These are phyloP conservation scores for Podiceps cristatus DNA, from an alignment of 2,113 vertebrate genomes.

Conservation along the genomic window DNA sequence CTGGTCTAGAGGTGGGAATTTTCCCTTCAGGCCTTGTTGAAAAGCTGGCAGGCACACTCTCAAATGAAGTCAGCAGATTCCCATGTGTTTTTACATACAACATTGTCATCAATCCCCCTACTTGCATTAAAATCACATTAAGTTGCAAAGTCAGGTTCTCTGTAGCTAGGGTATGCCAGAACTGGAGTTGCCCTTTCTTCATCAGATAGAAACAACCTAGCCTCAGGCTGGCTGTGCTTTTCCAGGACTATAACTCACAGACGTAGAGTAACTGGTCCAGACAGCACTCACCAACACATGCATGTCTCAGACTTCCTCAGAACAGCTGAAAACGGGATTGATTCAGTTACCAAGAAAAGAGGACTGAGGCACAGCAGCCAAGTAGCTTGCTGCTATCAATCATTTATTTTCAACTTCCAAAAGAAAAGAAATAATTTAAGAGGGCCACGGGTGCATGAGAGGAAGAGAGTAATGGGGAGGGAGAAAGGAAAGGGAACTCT, in stretches of 20 bases:
- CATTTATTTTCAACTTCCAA: slow-evolving; percentile 51
- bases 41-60: background rate
- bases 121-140: background rate
- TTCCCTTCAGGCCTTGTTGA: slow-evolving; percentile 1
- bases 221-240: background rate
- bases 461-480: background rate
- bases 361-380: slow-evolving; percentile 6
- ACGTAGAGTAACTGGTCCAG: background rate
- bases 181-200: background rate
- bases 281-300: slow-evolving; percentile 49
- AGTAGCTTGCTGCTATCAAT: slow-evolving; percentile 48
- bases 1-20: background rate
- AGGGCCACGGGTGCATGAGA: background rate
- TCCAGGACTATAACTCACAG: slow-evolving; percentile 11
- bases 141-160: background rate
- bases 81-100: background rate
- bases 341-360: slow-evolving; percentile 44
- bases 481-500: slow-evolving; percentile 29
- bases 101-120: background rate
- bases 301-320: background rate
- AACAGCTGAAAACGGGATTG: slow-evolving; percentile 22
- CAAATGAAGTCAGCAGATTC: background rate
- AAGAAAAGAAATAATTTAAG: slow-evolving; percentile 36
- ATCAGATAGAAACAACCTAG: background rate
- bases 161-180: background rate